Base-by-base conservation (phyloP, 2,113 vertebrate genomes). In the Hemichromis elongatus region DNA sequence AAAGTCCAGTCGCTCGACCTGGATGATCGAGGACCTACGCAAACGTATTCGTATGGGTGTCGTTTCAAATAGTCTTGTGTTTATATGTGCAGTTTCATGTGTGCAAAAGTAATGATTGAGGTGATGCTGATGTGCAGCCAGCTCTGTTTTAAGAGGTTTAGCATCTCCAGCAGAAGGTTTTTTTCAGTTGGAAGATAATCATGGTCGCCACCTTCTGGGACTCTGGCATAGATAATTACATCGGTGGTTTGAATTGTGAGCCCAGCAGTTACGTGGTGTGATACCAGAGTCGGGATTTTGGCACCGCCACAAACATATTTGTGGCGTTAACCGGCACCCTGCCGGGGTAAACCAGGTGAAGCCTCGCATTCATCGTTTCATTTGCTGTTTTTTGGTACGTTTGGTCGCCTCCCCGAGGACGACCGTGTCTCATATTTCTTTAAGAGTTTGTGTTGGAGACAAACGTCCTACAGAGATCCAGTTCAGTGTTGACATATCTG, bases 141-240 rank as follows among this genome's bases (percentile, higher is more conserved):
- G 6, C 37, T 68, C 0, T 42, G 59, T 37, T 37, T 63, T 0
- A 33, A 63, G 33, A 63, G 59, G 18, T 21, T 63, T 63, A 37
- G 33, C 33, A 37, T 63, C 30, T 63, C 59, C 33, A 63, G 33
- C 33, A 63, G 18, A 63, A 13, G 59, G n/a, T n/a, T 5, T 68
- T 40, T 42, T 68, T 42, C 61, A 68, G 35, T 42, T 21, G 35
- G n/a, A 68, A 40, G 12, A 66, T 40, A 24, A 66, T 24, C 61
- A 66, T 0, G n/a, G 35, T n/a, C 7, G 35, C 11, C 1, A 40
- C 10, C 40, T 3, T 66, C 59, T 37, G 0, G 18, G 0, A 37
- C 61, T 66, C 33, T 24, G 21, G 33, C 0, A 2, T 40, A 66
- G 61, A 37, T 21, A 40, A 21, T 14, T 14, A 68, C 61, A 14